phyloP scores from a whole-genome alignment of 2,888 invertebrate genomes.

The Carcina quercana region DNA sequence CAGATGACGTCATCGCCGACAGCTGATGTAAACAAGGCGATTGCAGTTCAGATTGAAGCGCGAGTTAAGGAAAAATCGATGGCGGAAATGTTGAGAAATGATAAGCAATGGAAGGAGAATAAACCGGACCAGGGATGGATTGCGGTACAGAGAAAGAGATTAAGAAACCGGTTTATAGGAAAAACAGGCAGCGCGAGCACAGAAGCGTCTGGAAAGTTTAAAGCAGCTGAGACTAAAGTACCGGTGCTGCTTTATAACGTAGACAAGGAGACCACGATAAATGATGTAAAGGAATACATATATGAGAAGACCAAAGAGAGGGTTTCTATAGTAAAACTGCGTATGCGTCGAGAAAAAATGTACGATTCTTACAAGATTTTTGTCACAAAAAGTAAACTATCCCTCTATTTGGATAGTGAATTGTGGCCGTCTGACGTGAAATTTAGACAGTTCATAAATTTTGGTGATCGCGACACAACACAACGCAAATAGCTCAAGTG shows the following conservation, averaged over 20 bases:
- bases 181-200: background rate
- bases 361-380: slow-evolving; percentile 13
- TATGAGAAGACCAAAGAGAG: slow-evolving; percentile 8
- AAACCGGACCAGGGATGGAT: background rate
- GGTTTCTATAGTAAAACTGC: slow-evolving; percentile 9
- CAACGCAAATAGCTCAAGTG: background rate
- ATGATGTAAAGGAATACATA: slow-evolving; percentile 12
- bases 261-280: slow-evolving; percentile 8
- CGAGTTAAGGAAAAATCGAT: background rate
- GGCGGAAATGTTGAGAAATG: background rate
- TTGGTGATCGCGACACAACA: background rate
- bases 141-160: background rate
- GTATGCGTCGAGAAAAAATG: slow-evolving; percentile 4
- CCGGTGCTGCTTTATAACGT: slow-evolving; percentile 16
- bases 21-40: background rate
- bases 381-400: slow-evolving; percentile 10
- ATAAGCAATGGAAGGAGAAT: background rate
- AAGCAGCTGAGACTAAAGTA: slow-evolving; percentile 12
- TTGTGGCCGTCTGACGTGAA: slow-evolving; percentile 14
- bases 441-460: slow-evolving; percentile 10
- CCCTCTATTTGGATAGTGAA: slow-evolving; percentile 10
- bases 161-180: background rate
- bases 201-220: slow-evolving; percentile 4
- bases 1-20: no score
- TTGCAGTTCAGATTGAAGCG: background rate